A percentile compares a stretch with the other conserved stretches of the same genome.
Evolutionary conservation across 1,140 invertebrate species (phyloP).

Genomic region (Carcinoscorpius rotundicauda): DNA sequence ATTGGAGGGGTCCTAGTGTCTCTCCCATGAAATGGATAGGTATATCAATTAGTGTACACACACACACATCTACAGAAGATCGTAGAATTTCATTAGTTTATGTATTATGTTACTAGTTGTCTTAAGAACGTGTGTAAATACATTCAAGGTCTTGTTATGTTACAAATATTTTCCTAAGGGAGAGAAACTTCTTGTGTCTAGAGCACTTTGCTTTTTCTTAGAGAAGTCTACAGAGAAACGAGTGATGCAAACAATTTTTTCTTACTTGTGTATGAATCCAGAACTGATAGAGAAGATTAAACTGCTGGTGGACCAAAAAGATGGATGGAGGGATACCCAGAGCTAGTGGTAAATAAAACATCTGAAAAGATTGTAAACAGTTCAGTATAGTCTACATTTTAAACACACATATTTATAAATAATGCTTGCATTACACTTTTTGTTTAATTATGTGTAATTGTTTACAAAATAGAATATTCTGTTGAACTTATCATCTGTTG

Average conservation of each 20-base stretch:
- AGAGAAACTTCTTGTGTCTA: not conserved
- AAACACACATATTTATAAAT: too few relatives aligned
- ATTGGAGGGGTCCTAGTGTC: too few relatives aligned
- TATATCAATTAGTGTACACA: too few relatives aligned
- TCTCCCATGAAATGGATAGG: too few relatives aligned
- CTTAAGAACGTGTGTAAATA: constrained; percentile 71
- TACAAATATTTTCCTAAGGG: constrained; percentile 18
- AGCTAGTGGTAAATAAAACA: constrained; percentile 74
- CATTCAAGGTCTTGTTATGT: constrained; percentile 54
- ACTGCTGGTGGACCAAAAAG: constrained; percentile 68
- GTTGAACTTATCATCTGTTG: too few relatives aligned
- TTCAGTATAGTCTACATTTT: not conserved
- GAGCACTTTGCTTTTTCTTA: not conserved
- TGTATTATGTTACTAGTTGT: constrained; percentile 80
- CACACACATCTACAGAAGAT: not conserved
- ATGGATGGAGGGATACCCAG: constrained; percentile 64
- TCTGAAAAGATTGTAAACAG: constrained; percentile 39
- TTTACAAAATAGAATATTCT: not conserved
- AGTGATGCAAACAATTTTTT: not conserved
- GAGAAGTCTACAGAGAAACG: not conserved
- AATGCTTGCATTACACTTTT: too few relatives aligned
- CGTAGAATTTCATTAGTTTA: constrained; percentile 36
- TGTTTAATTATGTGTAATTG: constrained; percentile 3
- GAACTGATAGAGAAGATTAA: constrained; percentile 79
- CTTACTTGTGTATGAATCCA: constrained; percentile 77